Evolutionary conservation across 92 coral and sea anemone species (phyloP).

Genomic region (Porites divaricata): DNA sequence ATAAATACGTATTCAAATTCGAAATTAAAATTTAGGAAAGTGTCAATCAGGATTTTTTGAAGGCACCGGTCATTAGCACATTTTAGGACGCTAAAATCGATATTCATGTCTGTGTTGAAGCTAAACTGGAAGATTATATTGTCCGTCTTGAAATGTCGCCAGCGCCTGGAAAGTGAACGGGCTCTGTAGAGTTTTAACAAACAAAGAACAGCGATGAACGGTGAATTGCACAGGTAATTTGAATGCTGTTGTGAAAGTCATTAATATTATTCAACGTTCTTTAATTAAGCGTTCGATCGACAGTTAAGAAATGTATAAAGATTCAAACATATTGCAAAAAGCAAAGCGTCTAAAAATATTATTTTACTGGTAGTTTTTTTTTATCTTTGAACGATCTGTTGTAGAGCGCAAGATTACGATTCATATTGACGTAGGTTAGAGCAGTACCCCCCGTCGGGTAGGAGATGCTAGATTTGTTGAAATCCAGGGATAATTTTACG

Average conservation of each 20-base stretch:
- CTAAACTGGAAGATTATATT: not conserved
- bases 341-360: no score
- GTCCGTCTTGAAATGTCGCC: not conserved
- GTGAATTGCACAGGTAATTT: not conserved
- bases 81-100: slow-evolving; percentile 3
- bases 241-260: slow-evolving; percentile 6
- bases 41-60: slow-evolving; percentile 5
- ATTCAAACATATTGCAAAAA: not conserved
- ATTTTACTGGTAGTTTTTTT: not conserved
- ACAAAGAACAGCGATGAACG: not conserved
- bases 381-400: not conserved
- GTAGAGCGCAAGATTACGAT: not conserved
- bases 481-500: not conserved
- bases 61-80: slow-evolving; percentile 1
- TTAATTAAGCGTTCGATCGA: not conserved
- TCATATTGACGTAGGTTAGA: not conserved
- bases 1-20: slow-evolving; percentile 12
- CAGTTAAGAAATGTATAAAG: not conserved
- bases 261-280: not conserved
- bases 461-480: not conserved
- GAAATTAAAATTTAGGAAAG: slow-evolving; percentile 4
- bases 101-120: not conserved
- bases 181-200: not conserved
- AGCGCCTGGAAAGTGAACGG: not conserved
- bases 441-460: not conserved